phyloP scores from a whole-genome alignment of 2,797 vertebrate species.

The Anguilla obscura region DNA sequence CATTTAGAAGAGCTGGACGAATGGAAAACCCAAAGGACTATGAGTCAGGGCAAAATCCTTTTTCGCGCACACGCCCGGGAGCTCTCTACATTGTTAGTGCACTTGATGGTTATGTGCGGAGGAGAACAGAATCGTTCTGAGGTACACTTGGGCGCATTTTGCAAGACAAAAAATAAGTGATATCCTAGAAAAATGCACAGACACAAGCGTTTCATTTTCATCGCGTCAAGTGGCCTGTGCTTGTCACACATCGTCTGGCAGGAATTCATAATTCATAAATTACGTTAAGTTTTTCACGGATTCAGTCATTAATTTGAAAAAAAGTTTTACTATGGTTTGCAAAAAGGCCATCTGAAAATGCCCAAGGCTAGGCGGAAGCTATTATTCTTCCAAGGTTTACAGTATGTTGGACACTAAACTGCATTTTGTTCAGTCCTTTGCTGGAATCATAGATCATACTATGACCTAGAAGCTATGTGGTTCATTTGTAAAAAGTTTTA shows the following conservation, averaged over 20 bases:
- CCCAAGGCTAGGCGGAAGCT: too few species aligned
- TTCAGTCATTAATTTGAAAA: too few species aligned
- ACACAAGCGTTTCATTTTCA: not conserved
- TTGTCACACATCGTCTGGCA: not conserved
- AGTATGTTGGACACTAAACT: too few species aligned
- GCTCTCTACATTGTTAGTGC: not conserved
- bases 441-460: not conserved
- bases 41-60: not conserved
- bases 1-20: not conserved
- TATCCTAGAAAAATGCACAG: not conserved
- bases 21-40: not conserved
- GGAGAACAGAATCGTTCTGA: not conserved
- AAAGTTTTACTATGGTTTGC: too few species aligned
- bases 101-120: not conserved
- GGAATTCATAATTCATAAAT: too few species aligned
- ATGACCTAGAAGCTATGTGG: not conserved
- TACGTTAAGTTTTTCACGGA: too few species aligned
- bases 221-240: not conserved
- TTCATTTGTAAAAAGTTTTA: too few species aligned
- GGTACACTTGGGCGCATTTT: not conserved
- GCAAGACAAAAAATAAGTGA: not conserved
- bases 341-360: too few species aligned
- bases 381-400: too few species aligned
- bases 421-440: too few species aligned
- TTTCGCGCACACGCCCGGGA: not conserved